Base-by-base conservation (phyloP, 2,888 invertebrate species). In the Melipona bicolor region DNA sequence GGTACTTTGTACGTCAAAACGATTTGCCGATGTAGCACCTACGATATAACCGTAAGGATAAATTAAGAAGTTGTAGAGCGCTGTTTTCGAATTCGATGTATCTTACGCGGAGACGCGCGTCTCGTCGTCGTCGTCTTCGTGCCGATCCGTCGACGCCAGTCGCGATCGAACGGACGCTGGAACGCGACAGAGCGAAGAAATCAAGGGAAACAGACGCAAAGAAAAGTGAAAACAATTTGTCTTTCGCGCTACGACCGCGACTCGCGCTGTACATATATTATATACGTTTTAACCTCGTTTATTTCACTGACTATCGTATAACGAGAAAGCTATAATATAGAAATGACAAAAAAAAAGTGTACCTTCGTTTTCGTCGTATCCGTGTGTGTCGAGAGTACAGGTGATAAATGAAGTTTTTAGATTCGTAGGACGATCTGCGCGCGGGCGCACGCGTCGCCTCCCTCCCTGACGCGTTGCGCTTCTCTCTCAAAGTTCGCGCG, bases 261-360 rank as follows among this genome's bases (percentile, higher is more conserved):
- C 64, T 62, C 75, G 77, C 67, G 70, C 71, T 82, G 77, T 83
- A 84, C 36, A 85, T 81, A 79, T 69, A 79, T 71, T 36, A 79
- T 75, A 73, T 70, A 77, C 81, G 81, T 87, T 83, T 90, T 78
- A 89, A 87, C 59, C 49, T 81, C 81, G 67, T 89, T 88, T 85
- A 64, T 80, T 77, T 81, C 71, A 81, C 50, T 71, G 81, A 83
- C 76, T 85, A 75, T 80, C 80, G 77, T 80, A 49, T 73, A 85
- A 83, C 83, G 79, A 79, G 83, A 83, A 76, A 80, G 83, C 77
- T 85, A 72, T 75, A 56, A 68, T 27, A 52, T 49, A 49, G 49
- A 50, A 27, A 56, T 54, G n/a, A 75, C 56, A 56, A 36, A 49
- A 56, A 17, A 75, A 77, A 83, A 87, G 77, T 79, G 81, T 88